These are phyloP conservation scores for Periophthalmus magnuspinnatus DNA, from an alignment of 2,797 vertebrate genomes.

Conservation along the genomic window DNA sequence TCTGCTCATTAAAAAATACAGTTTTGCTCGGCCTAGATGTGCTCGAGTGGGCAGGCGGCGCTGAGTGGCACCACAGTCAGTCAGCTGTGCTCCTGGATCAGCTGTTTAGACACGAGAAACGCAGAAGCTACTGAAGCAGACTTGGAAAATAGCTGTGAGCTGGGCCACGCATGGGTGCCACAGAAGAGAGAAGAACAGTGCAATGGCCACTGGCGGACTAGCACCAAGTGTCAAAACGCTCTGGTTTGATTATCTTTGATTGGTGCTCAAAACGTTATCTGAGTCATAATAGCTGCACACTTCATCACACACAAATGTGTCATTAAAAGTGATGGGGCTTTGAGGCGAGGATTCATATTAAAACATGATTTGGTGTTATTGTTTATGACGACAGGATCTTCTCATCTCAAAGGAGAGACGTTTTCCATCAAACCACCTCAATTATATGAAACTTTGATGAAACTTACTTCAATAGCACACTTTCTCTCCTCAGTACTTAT, in stretches of 20 bases:
- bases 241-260: constrained; percentile 49
- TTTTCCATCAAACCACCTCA: constrained; percentile 52
- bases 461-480: constrained; percentile 32
- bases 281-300: constrained; percentile 51
- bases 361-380: constrained; percentile 53
- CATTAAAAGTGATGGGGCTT: constrained; percentile 59
- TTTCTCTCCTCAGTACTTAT: constrained; percentile 22
- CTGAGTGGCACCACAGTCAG: constrained; percentile 36
- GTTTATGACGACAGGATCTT: constrained; percentile 51
- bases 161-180: constrained; percentile 33
- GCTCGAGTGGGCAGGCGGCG: constrained; percentile 48
- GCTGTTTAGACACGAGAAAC: constrained; percentile 51
- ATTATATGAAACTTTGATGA: constrained; percentile 60
- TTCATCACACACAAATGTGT: constrained; percentile 59
- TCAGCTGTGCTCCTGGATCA: constrained; percentile 60
- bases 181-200: constrained; percentile 31
- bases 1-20: constrained; percentile 58
- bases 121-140: constrained; percentile 59
- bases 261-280: constrained; percentile 47
- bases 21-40: constrained; percentile 65
- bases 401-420: constrained; percentile 39
- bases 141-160: constrained; percentile 66
- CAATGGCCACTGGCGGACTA: constrained; percentile 49
- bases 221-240: constrained; percentile 45
- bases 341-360: constrained; percentile 53